phyloP scores from a whole-genome alignment of 1,140 invertebrate genomes.

The Leptopilina clavipes region DNA sequence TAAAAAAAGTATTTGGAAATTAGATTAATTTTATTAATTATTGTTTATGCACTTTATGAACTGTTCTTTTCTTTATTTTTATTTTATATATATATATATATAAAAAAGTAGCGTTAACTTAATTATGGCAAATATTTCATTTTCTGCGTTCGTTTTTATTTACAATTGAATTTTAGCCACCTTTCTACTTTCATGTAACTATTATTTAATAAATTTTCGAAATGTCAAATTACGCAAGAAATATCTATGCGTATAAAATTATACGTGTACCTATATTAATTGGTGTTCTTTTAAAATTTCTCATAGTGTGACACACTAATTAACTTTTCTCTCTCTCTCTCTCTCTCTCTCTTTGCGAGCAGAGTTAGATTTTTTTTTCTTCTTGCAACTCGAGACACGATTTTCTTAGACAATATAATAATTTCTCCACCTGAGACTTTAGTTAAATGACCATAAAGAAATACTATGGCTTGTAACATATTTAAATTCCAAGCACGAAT shows the following conservation, averaged over 20 bases:
- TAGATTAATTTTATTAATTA: slow-evolving; percentile 12
- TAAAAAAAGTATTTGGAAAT: background rate
- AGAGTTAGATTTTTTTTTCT: background rate
- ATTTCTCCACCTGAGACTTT: slow-evolving; percentile 6
- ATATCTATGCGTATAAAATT: background rate
- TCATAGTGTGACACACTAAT: background rate
- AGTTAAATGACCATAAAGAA: slow-evolving; percentile 8
- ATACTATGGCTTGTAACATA: background rate
- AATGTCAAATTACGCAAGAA: slow-evolving; percentile 9
- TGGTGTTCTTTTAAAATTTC: background rate
- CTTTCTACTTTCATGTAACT: background rate
- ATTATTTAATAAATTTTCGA: background rate
- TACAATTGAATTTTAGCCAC: too few relatives aligned
- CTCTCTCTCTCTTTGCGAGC: background rate
- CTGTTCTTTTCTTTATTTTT: background rate
- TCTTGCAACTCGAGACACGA: background rate
- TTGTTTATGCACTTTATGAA: background rate
- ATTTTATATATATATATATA: too few relatives aligned
- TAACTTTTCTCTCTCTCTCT: too few relatives aligned
- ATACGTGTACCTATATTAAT: background rate
- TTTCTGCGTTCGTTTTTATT: too few relatives aligned
- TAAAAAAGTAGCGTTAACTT: background rate
- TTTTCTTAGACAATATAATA: background rate
- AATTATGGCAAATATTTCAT: too few relatives aligned
- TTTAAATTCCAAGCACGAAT: slow-evolving; percentile 8